These are phyloP conservation scores for Esox masquinongy DNA, from an alignment of 2,797 vertebrate species.

Conservation along the genomic window DNA sequence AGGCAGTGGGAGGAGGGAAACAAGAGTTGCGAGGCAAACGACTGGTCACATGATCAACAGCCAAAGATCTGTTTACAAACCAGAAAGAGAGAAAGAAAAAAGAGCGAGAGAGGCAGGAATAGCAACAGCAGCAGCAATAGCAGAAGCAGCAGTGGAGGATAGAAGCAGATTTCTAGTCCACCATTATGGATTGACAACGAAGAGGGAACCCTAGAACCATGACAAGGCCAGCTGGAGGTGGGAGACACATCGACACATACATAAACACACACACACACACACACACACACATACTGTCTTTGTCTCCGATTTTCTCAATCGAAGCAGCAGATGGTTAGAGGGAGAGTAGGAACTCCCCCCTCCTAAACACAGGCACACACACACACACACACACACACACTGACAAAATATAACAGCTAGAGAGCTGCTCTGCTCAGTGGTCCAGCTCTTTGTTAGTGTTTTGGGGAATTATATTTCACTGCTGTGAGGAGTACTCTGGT, in stretches of 20 bases:
- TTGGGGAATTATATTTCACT: constrained; percentile 48
- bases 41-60: constrained; percentile 77
- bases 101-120: constrained; percentile 39
- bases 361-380: constrained; percentile 15
- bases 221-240: constrained; percentile 71
- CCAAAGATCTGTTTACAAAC: constrained; percentile 86
- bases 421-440: constrained; percentile 61
- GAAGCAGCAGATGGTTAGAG: constrained; percentile 79
- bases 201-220: constrained; percentile 62
- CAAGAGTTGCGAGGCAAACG: constrained; percentile 84
- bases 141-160: constrained; percentile 27
- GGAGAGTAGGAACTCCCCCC: constrained; percentile 71
- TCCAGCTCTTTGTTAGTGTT: constrained; percentile 67
- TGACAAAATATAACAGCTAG: constrained; percentile 55
- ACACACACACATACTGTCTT: constrained; percentile 59
- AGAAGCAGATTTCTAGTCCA: constrained; percentile 48
- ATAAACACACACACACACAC: constrained; percentile 41
- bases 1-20: constrained; percentile 51
- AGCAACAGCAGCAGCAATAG: constrained; percentile 33
- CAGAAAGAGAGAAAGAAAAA: constrained; percentile 69
- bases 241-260: constrained; percentile 27
- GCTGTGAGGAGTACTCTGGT: constrained; percentile 59
- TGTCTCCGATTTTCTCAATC: constrained; percentile 65
- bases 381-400: constrained; percentile 27
- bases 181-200: constrained; percentile 58